Percentiles rank a stretch among this genome's conserved stretches.
Evolutionary conservation across 2,797 vertebrate genomes (phyloP).

Genomic region (Myotis vivesi): DNA sequence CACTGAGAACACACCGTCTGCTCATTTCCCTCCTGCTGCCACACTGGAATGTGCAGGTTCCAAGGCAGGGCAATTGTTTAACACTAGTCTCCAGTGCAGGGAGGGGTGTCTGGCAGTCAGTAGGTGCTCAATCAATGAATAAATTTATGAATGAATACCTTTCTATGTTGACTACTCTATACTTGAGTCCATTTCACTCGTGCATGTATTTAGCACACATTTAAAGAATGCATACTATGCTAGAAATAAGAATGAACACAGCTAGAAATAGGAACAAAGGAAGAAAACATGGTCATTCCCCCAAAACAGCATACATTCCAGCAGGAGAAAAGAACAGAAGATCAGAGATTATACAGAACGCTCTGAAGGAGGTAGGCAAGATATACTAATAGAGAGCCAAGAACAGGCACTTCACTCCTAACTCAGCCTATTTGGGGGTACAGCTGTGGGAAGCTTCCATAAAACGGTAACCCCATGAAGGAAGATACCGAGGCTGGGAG

Average conservation of each 20-base stretch:
- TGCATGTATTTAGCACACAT: neutral
- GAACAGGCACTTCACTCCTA: neutral
- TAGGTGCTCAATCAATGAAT: neutral
- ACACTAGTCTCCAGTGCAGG: neutral
- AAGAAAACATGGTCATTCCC: neutral
- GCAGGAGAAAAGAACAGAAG: neutral
- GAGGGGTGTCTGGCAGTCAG: neutral
- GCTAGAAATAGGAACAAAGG: neutral
- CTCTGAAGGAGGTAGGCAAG: neutral
- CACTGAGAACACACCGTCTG: neutral
- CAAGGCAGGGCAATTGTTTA: neutral
- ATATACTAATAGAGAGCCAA: fast-evolving
- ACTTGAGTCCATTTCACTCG: conserved; percentile 17
- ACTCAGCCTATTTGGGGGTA: neutral
- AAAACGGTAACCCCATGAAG: neutral
- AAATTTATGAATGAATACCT: neutral
- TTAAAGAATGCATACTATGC: conserved; percentile 8
- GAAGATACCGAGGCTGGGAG: neutral
- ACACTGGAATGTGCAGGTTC: fast-evolving
- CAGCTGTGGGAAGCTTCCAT: neutral
- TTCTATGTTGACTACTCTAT: conserved; percentile 1
- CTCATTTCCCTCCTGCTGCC: neutral
- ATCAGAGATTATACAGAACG: neutral
- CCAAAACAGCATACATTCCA: neutral
- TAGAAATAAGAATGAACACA: neutral